Evolutionary conservation across 2,113 vertebrate genomes (phyloP), one percentile per base, ranked within the genome.

Genomic region (Hemicordylus capensis): DNA sequence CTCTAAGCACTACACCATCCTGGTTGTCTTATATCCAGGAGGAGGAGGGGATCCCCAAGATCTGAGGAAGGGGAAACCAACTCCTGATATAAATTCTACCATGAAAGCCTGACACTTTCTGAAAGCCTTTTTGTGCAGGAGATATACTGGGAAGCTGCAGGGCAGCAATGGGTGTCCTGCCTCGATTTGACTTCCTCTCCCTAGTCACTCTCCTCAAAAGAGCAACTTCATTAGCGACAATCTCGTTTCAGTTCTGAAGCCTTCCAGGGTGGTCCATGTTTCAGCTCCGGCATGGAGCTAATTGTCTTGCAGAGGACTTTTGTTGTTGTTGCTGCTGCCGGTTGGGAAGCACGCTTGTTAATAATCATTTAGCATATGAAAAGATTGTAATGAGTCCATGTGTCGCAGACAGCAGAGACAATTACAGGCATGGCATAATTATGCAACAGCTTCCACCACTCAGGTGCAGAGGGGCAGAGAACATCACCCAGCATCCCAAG

Each of bases 321-420:
- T 92, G 54, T 73, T 87, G 80, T 37, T 87, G 89, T 86, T 89
- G 91, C 88, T 90, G 87, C 80, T 56, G 3, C 83, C 3, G 83
- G 90, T 93, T 89, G 88, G 91, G 90, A 93, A 85, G 90, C 31
- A 69, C 72, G 9, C 93, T 94, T 94, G 81, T 94, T 95, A 94
- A 95, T 94, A 94, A 94, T 84, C 76, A 84, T 93, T 94, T 94
- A 94, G 93, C 93, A 92, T 94, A 94, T 94, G 94, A 94, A 93
- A 94, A 91, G 92, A 91, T 85, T 91, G 91, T 93, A 94, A 94
- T 37, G 61, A 92, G 93, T 92, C 94, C 92, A 94, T 93, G 94
- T 39, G 94, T 88, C 85, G 91, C 93, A 93, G 93, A 91, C 90
- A 8, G 92, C 87, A 91, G 89, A 76, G 12, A 24, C 92, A 94